A percentile compares a stretch with the other conserved stretches of the same genome.
These are phyloP conservation scores for Haemorhous mexicanus DNA, from an alignment of 2,113 vertebrate species.

Conservation along the genomic window DNA sequence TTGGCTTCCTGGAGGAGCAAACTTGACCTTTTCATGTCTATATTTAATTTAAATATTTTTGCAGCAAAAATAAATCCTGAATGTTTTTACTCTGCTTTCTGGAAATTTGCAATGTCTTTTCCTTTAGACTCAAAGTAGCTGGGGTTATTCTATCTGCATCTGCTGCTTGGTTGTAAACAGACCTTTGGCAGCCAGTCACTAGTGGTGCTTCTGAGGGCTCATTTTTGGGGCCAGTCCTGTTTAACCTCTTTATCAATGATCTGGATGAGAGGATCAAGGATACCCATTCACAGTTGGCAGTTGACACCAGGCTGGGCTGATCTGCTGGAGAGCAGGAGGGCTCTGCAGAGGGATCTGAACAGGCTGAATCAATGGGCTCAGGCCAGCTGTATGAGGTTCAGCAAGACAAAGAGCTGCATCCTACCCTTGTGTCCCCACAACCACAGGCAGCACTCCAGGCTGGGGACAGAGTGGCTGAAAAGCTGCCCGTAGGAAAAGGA, in stretches of 20 bases:
- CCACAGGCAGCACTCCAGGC: neutral
- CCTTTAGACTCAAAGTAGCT: neutral
- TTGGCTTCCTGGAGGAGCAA: neutral
- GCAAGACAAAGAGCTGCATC: neutral
- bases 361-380: neutral
- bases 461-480: neutral
- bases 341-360: neutral
- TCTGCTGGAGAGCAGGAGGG: neutral
- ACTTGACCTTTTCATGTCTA: constrained; percentile 1
- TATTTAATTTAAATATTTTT: constrained; percentile 18
- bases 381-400: neutral
- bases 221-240: neutral
- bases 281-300: neutral
- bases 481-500: neutral
- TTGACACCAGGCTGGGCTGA: neutral
- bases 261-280: neutral
- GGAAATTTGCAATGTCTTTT: neutral
- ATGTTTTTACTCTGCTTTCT: neutral
- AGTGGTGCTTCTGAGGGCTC: neutral
- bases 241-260: neutral
- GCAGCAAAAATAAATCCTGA: neutral
- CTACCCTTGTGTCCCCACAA: neutral
- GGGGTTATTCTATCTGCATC: neutral
- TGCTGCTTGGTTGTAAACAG: neutral
- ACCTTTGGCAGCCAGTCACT: neutral